These are phyloP conservation scores for Bombyx mandarina DNA, from an alignment of 1,140 invertebrate genomes.

Conservation along the genomic window DNA sequence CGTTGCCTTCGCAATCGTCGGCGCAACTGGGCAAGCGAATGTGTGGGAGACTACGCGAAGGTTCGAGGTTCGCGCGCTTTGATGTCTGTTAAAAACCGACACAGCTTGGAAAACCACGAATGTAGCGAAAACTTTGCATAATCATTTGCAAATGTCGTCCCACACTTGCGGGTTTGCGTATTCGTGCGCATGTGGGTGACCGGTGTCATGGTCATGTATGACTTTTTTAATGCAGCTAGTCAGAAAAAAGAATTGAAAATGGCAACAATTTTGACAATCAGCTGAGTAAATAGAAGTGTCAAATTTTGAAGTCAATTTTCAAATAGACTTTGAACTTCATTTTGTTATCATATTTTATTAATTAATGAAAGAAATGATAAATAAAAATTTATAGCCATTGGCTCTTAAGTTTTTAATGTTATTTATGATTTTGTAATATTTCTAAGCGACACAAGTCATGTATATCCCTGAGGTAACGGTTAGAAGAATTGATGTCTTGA, in stretches of 20 bases:
- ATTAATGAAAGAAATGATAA: conserved; percentile 3
- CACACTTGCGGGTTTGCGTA: too few relatives aligned
- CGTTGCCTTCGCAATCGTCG: too few relatives aligned
- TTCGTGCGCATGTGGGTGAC: too few relatives aligned
- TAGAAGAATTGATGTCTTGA: conserved; percentile 61
- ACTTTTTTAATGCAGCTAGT: too few relatives aligned
- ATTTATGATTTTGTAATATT: conserved; percentile 6
- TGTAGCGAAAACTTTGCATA: too few relatives aligned
- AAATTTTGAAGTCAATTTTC: neutral
- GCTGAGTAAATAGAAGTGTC: neutral
- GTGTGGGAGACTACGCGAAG: too few relatives aligned
- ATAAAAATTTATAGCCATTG: conserved; percentile 9
- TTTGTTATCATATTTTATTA: conserved; percentile 19
- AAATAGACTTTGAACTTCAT: conserved; percentile 28
- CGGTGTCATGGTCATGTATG: too few relatives aligned
- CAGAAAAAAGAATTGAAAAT: neutral
- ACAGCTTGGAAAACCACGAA: too few relatives aligned
- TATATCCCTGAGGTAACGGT: conserved; percentile 54
- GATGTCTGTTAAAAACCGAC: too few relatives aligned
- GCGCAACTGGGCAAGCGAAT: too few relatives aligned
- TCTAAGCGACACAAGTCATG: conserved; percentile 27
- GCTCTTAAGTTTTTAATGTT: conserved; percentile 1
- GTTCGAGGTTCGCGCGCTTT: too few relatives aligned
- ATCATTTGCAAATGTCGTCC: too few relatives aligned
- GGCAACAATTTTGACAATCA: neutral